Evolutionary conservation across 2,797 vertebrate genomes (phyloP).

Genomic region (Streptopelia turtur): DNA sequence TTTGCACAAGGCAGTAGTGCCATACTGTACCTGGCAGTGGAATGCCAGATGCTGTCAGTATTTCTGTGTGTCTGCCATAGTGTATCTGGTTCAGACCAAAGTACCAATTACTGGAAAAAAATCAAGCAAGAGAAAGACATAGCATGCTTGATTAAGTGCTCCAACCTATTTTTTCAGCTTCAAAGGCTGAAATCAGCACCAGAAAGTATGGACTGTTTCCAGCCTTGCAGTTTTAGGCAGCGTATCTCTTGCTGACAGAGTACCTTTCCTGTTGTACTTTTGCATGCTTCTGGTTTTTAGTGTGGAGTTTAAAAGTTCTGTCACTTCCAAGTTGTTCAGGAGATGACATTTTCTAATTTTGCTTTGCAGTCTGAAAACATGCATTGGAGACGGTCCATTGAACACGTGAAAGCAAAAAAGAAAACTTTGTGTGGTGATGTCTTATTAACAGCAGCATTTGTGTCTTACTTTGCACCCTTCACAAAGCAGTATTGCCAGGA

Average conservation of each 20-base stretch:
- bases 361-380: slow-evolving; percentile 83
- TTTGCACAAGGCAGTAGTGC: neutral
- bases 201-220: neutral
- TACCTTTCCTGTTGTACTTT: neutral
- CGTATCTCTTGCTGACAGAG: neutral
- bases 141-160: neutral
- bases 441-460: slow-evolving; percentile 81
- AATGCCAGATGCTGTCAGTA: neutral
- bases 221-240: neutral
- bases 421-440: slow-evolving; percentile 82
- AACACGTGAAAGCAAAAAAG: slow-evolving; percentile 82
- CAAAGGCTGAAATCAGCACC: neutral
- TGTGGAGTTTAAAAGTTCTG: neutral
- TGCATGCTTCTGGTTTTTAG: neutral
- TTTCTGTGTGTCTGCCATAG: neutral
- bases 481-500: slow-evolving; percentile 79
- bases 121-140: neutral
- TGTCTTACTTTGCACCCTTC: slow-evolving; percentile 85
- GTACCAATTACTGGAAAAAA: neutral
- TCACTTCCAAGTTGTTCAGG: neutral
- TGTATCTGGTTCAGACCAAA: neutral
- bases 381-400: slow-evolving; percentile 78
- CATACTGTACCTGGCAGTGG: neutral
- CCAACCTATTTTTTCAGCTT: neutral
- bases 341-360: neutral